Evolutionary conservation across 2,888 invertebrate genomes (phyloP).

Genomic region (Alloplasta piceator): DNA sequence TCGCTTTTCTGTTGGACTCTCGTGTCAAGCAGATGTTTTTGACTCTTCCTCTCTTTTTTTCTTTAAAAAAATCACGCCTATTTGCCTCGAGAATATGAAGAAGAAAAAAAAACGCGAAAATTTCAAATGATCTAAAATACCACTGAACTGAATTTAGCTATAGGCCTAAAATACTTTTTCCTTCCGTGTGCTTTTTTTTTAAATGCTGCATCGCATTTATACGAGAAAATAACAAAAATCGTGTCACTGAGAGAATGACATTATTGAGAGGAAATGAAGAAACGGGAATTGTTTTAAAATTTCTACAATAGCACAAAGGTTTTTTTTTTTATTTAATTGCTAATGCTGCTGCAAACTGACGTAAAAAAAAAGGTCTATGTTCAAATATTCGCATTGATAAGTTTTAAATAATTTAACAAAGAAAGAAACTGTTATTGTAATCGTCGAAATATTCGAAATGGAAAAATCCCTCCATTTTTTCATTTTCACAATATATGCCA

Average conservation of each 20-base stretch:
- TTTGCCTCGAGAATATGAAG: background rate
- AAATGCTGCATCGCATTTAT: conserved; percentile 63
- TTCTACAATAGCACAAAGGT: background rate
- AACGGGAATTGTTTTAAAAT: conserved; percentile 11
- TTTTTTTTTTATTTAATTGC: background rate
- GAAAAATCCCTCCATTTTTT: conserved; percentile 43
- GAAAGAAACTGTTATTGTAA: background rate
- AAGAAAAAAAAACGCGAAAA: conserved; percentile 5
- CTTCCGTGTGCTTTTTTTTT: conserved; percentile 49
- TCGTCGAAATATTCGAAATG: conserved; percentile 41
- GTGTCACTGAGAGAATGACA: background rate
- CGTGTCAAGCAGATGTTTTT: conserved; percentile 2
- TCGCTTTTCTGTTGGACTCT: background rate
- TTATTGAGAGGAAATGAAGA: background rate
- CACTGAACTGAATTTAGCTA: conserved; percentile 67
- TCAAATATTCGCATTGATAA: background rate
- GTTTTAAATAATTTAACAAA: background rate
- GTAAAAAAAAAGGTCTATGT: background rate
- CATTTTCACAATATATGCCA: conserved; percentile 63
- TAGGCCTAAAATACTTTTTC: conserved; percentile 62
- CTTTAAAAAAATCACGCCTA: background rate
- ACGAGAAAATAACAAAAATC: conserved; percentile 12
- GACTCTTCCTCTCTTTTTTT: conserved; percentile 21
- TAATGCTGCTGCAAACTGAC: background rate
- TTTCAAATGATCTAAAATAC: conserved; percentile 57